Conservation (phyloP, 2,797 vertebrate genomes). For the Crenuchus spilurus region DNA sequence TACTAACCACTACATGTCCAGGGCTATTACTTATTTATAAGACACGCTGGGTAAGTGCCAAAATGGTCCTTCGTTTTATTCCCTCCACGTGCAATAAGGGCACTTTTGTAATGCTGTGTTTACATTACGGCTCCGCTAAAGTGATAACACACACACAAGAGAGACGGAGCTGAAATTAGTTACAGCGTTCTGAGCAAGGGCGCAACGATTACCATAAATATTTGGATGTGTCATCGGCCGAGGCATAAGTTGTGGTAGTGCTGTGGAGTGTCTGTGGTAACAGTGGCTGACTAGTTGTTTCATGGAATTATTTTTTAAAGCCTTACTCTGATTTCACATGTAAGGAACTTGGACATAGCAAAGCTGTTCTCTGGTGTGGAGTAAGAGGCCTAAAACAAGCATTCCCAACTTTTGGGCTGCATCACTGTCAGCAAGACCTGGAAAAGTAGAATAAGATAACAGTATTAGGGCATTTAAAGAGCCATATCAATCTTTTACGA, state of each 20-base stretch:
- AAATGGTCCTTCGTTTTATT: constrained; percentile 74
- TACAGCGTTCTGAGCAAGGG: constrained; percentile 69
- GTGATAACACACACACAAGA: constrained; percentile 63
- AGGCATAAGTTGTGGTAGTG: constrained; percentile 44
- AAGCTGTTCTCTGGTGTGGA: background rate
- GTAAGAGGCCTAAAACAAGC: background rate
- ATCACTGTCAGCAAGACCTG: background rate
- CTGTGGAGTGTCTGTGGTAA: constrained; percentile 62
- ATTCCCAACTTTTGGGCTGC: background rate
- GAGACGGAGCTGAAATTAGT: constrained; percentile 74
- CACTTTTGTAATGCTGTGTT: constrained; percentile 80
- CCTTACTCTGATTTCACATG: constrained; percentile 17
- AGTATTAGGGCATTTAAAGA: background rate
- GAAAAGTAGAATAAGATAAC: background rate
- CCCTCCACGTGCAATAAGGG: constrained; percentile 69
- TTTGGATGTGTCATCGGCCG: constrained; percentile 62
- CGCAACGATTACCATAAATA: constrained; percentile 66
- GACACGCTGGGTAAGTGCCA: constrained; percentile 79
- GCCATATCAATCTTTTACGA: too few relatives aligned
- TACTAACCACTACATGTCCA: constrained; percentile 84
- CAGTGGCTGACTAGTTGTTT: constrained; percentile 60
- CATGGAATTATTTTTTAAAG: constrained; percentile 46
- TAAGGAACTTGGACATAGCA: constrained; percentile 6
- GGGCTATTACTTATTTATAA: constrained; percentile 85
- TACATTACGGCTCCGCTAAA: constrained; percentile 71